These are phyloP conservation scores for Prinia subflava DNA, from an alignment of 2,113 vertebrate genomes.

Conservation along the genomic window DNA sequence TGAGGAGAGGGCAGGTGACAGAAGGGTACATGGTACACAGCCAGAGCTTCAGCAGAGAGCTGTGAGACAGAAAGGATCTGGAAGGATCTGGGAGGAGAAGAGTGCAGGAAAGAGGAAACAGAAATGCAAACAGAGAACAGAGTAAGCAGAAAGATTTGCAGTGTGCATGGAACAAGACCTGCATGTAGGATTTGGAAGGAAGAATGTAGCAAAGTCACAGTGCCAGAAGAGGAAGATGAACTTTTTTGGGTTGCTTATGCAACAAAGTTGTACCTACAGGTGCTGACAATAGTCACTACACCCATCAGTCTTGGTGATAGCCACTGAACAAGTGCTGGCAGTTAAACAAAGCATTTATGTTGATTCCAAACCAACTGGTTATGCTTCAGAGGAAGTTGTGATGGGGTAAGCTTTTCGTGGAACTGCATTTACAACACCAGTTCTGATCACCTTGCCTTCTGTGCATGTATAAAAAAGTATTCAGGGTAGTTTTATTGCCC, in stretches of 20 bases:
- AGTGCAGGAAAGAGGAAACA: background rate
- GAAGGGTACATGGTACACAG: fast-evolving
- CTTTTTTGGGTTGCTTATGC: background rate
- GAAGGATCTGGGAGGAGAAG: background rate
- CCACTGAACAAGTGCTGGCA: background rate
- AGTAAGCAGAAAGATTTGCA: background rate
- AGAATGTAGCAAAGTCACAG: background rate
- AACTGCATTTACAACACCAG: background rate
- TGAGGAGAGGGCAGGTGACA: fast-evolving
- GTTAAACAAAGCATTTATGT: background rate
- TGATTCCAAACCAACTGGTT: background rate
- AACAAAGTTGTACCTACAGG: background rate
- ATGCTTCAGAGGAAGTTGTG: background rate
- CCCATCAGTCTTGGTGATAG: background rate
- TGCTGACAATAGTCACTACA: background rate
- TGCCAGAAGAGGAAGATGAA: background rate
- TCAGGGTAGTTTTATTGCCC: background rate
- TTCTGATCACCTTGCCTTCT: background rate
- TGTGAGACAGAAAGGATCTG: background rate
- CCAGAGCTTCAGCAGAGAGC: background rate
- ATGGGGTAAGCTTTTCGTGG: background rate
- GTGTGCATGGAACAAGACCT: background rate
- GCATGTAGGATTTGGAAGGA: background rate
- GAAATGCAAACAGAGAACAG: background rate
- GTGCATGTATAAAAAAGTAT: background rate